Conservation (phyloP, 2,888 invertebrate genomes). For the Acleris emargana region DNA sequence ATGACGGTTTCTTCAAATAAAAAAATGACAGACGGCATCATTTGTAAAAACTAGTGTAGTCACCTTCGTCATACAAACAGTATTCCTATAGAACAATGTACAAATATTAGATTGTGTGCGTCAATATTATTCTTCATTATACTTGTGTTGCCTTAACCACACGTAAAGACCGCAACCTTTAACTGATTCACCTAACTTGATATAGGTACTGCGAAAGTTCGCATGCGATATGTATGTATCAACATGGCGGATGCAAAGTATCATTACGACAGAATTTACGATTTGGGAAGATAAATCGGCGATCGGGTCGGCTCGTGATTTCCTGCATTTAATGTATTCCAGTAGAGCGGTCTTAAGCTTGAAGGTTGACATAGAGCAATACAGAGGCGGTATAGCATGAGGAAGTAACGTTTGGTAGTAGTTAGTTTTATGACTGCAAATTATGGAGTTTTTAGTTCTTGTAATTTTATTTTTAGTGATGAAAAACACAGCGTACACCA, state of each 20-base stretch:
- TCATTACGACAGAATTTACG: slow-evolving; percentile 78
- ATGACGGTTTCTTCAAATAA: too few relatives aligned
- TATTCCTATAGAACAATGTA: too few relatives aligned
- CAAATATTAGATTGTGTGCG: too few relatives aligned
- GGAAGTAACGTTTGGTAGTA: slow-evolving; percentile 22
- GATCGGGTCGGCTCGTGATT: slow-evolving; percentile 75
- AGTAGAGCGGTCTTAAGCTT: slow-evolving; percentile 50
- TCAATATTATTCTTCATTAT: too few relatives aligned
- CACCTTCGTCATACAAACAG: too few relatives aligned
- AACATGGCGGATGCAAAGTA: slow-evolving; percentile 71
- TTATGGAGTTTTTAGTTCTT: slow-evolving; percentile 10
- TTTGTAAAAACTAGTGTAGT: too few relatives aligned
- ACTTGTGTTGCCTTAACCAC: too few relatives aligned
- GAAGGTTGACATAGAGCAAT: slow-evolving; percentile 69
- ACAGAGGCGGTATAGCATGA: slow-evolving; percentile 48
- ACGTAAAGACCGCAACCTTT: background rate
- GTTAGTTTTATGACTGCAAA: slow-evolving; percentile 19
- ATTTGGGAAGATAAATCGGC: slow-evolving; percentile 80
- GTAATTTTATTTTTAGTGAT: too few relatives aligned
- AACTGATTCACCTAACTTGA: slow-evolving; percentile 9
- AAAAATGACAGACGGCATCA: too few relatives aligned
- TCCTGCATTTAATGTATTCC: slow-evolving; percentile 80
- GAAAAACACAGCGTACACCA: too few relatives aligned
- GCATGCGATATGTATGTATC: slow-evolving; percentile 25
- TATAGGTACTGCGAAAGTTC: slow-evolving; percentile 26